Base-by-base conservation (phyloP, 1,140 invertebrate species). In the Caligus rogercresseyi region DNA sequence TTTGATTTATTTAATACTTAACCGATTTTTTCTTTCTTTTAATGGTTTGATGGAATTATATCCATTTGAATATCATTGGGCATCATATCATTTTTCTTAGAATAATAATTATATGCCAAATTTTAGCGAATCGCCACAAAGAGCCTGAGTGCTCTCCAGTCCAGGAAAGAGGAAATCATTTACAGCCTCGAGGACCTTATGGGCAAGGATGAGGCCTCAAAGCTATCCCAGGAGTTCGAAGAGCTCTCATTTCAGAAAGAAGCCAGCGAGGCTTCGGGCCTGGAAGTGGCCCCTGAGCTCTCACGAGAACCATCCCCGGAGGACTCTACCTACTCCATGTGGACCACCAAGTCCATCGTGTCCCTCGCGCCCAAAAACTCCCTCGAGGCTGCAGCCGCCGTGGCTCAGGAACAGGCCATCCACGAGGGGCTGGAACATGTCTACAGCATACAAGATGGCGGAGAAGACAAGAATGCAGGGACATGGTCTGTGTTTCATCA, bases 151-250 rank as follows among this genome's bases (percentile, higher is more conserved):
- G 75, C 79, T 64, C 70, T 84, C 20, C 74, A 81, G 60, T 79
- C 82, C 67, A 73, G 80, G 18, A 81, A 77, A 68, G 77, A 79
- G 71, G 80, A 83, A 67, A 78, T 84, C 53, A 73, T 83, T 19
- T 76, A 75, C 66, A 80, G 82, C 63, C 67, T 83, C 20, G 81
- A 82, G 69, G 80, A 80, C 65, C 78, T 81, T 26, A 75, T 80
- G 25, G 76, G 76, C 2, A 2, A 43, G 26, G 57, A 60, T 11
- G 57, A 60, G 16, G 26, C 26, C 7, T 3, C 54, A 2, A 21
- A 20, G 20, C 21, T 60, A 20, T 14, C 3, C 1, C 24, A 26
- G 4, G 57, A 60, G 21, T 19, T 18, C n/a, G 24, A 20, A 3
- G 18, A 25, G 25, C 18, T 56, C n/a, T 21, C 19, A 14, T 18